Evolutionary conservation across 2,797 vertebrate genomes (phyloP).

Genomic region (Macropodus opercularis): DNA sequence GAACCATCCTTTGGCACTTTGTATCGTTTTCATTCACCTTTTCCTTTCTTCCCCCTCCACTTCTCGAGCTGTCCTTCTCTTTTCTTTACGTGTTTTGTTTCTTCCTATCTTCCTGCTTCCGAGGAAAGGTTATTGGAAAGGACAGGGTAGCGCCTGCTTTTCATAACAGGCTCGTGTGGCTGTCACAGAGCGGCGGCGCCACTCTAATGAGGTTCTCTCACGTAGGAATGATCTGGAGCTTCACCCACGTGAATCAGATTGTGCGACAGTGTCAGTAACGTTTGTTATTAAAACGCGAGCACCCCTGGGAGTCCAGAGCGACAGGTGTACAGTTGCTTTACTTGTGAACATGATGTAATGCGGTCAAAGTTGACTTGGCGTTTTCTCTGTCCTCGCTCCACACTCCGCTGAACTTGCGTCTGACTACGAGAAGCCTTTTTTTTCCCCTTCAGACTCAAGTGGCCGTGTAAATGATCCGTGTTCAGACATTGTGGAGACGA

Average conservation of each 20-base stretch:
- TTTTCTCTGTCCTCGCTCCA: slow-evolving; percentile 1
- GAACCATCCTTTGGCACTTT: slow-evolving; percentile 46
- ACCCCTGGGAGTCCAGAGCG: slow-evolving; percentile 18
- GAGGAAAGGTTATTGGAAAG: slow-evolving; percentile 82
- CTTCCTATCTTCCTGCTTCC: slow-evolving; percentile 55
- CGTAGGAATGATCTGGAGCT: slow-evolving; percentile 54
- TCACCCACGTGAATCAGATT: slow-evolving; percentile 63
- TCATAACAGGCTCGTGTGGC: slow-evolving; percentile 72
- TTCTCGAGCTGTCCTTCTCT: slow-evolving; percentile 59
- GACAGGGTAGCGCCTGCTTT: slow-evolving; percentile 75
- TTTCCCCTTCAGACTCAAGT: background rate
- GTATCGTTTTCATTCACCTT: slow-evolving; percentile 44
- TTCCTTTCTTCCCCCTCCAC: slow-evolving; percentile 29
- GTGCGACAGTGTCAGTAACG: slow-evolving; percentile 64
- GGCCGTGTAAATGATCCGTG: slow-evolving; percentile 19
- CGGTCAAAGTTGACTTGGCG: slow-evolving; percentile 17
- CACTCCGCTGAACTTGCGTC: slow-evolving; percentile 29
- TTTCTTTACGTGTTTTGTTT: slow-evolving; percentile 67
- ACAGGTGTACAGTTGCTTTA: slow-evolving; percentile 2
- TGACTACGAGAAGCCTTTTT: slow-evolving; percentile 11
- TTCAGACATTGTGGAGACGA: slow-evolving; percentile 2
- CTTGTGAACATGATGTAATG: slow-evolving; percentile 4
- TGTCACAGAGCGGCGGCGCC: slow-evolving; percentile 67
- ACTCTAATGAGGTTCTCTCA: slow-evolving; percentile 76
- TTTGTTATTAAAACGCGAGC: slow-evolving; percentile 62